A percentile compares a stretch with the other conserved stretches of the same genome.
Conservation (phyloP, 30 jellyfish, hydroid and myxozoan genomes). For the Turritopsis dohrnii region DNA sequence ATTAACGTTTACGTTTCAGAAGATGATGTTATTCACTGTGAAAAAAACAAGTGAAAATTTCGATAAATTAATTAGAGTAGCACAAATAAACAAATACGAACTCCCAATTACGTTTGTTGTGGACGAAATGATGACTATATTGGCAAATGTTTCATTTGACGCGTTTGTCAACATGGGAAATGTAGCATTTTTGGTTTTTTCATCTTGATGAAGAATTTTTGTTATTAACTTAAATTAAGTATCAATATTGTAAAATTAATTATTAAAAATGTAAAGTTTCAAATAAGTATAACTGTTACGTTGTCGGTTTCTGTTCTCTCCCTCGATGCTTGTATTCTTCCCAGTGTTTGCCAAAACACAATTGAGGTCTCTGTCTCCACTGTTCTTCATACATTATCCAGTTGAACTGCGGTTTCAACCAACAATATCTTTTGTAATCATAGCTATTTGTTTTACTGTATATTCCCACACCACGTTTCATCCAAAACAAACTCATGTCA, state of each 20-base stretch:
- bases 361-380: background rate
- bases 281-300: background rate
- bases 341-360: background rate
- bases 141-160: no score
- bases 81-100: no score
- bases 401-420: background rate
- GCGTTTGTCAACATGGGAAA: no score
- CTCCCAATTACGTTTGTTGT: no score
- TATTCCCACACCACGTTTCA: slow-evolving; percentile 46
- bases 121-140: no score
- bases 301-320: background rate
- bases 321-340: background rate
- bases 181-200: no score
- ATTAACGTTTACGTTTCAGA: background rate
- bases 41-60: no score
- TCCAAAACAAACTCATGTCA: slow-evolving; percentile 50
- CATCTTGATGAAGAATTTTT: no score
- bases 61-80: no score
- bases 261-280: no score
- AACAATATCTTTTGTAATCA: background rate
- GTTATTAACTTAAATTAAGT: no score
- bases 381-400: background rate
- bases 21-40: background rate
- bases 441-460: background rate
- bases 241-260: no score